Percentiles rank a stretch among this genome's conserved stretches.
Evolutionary conservation across 1,140 invertebrate genomes (phyloP).

Genomic region (Helicorthomorpha holstii): DNA sequence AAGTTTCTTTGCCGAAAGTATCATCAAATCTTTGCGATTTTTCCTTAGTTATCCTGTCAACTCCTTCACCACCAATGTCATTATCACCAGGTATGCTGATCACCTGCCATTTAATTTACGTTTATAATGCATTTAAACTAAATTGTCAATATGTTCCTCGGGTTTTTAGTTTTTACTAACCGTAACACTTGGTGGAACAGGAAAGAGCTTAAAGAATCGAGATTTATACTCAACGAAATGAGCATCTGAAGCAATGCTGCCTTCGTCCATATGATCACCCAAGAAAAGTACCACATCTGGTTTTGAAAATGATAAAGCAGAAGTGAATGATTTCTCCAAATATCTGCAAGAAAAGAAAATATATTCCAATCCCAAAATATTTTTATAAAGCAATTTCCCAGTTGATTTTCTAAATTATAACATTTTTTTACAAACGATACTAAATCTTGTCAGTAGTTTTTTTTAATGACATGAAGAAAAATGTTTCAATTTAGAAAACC

Average conservation of each 20-base stretch:
- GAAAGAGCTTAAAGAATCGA: constrained; percentile 22
- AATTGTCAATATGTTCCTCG: neutral
- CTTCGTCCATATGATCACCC: constrained; percentile 85
- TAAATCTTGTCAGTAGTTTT: no score
- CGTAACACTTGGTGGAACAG: constrained; percentile 14
- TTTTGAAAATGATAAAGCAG: constrained; percentile 48
- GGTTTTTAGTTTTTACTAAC: constrained; percentile 8
- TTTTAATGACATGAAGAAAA: no score
- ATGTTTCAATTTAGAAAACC: no score
- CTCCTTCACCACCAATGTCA: constrained; percentile 77
- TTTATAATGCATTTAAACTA: constrained; percentile 1
- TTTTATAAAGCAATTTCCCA: no score
- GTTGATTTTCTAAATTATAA: no score
- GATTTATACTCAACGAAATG: constrained; percentile 32
- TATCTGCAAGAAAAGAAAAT: no score
- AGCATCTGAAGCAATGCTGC: constrained; percentile 47
- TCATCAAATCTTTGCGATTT: constrained; percentile 61
- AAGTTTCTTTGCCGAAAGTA: constrained; percentile 44
- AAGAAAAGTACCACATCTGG: constrained; percentile 76
- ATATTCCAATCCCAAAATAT: no score
- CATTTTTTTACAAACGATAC: no score
- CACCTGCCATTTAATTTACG: constrained; percentile 36
- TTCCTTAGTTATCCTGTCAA: constrained; percentile 47
- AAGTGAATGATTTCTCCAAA: constrained; percentile 53
- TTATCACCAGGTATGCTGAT: constrained; percentile 85